Evolutionary conservation across 1,140 invertebrate species (phyloP).

Genomic region (Drosophila baimaii): DNA sequence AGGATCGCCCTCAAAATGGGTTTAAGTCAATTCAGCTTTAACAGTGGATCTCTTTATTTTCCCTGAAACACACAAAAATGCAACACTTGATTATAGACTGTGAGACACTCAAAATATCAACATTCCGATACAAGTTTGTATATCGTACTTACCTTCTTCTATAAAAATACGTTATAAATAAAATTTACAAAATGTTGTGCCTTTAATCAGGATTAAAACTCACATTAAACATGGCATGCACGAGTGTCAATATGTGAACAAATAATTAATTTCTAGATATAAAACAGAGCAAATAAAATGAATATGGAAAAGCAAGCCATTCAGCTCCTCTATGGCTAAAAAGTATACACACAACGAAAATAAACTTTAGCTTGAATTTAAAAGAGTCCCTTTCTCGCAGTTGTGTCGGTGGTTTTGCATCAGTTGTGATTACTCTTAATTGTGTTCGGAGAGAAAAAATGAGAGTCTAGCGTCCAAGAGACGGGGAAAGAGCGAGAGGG

Average conservation of each 20-base stretch:
- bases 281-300: no score
- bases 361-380: no score
- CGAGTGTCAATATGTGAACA: not conserved
- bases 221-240: not conserved
- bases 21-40: not conserved
- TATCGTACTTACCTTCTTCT: slow-evolving; percentile 13
- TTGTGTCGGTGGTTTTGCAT: no score
- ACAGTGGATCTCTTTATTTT: not conserved
- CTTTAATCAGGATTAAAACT: not conserved
- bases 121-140: slow-evolving; percentile 19
- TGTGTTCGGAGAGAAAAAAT: no score
- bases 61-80: slow-evolving; percentile 4
- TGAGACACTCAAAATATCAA: slow-evolving; percentile 12
- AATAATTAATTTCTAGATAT: not conserved
- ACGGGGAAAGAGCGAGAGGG: no score
- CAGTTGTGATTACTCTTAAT: no score
- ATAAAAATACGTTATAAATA: not conserved
- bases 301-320: no score
- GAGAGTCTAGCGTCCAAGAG: no score
- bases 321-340: no score
- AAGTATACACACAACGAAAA: no score
- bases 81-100: not conserved
- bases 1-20: not conserved
- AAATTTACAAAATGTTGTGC: not conserved
- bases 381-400: no score